Evolutionary conservation across 2,797 vertebrate genomes (phyloP).

Genomic region (Balearica regulorum): DNA sequence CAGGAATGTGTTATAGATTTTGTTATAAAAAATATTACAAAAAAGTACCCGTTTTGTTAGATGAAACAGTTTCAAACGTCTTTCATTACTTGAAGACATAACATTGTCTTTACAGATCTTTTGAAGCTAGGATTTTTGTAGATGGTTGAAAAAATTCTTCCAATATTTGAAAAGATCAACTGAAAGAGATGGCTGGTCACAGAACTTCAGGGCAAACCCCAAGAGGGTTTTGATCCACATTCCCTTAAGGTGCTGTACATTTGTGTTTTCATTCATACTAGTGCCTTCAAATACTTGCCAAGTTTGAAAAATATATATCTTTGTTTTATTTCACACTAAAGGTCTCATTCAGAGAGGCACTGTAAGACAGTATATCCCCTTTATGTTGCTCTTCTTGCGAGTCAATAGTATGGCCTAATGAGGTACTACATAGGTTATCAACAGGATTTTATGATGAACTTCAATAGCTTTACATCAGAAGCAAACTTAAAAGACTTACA

Average conservation of each 20-base stretch:
- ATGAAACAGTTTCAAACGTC: conserved; percentile 57
- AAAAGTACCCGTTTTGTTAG: conserved; percentile 18
- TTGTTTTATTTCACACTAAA: conserved; percentile 46
- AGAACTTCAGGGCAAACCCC: conserved; percentile 70
- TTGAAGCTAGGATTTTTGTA: conserved; percentile 62
- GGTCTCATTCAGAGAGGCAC: conserved; percentile 38
- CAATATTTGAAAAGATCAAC: conserved; percentile 62
- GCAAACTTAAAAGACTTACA: conserved; percentile 27
- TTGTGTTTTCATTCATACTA: conserved; percentile 65
- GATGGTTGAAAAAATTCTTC: conserved; percentile 46
- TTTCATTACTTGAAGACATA: conserved; percentile 64
- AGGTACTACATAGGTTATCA: conserved; percentile 31
- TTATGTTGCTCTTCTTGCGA: conserved; percentile 47
- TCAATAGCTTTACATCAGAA: conserved; percentile 38
- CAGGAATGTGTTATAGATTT: background rate
- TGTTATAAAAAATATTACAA: background rate
- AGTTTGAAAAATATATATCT: conserved; percentile 45
- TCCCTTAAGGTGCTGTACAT: conserved; percentile 59
- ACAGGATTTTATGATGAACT: background rate
- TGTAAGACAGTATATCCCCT: conserved; percentile 12
- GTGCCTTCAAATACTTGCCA: conserved; percentile 58
- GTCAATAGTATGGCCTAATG: conserved; percentile 42
- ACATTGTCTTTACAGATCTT: conserved; percentile 65
- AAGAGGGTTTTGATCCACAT: conserved; percentile 67
- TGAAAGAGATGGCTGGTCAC: conserved; percentile 52